phyloP scores from a whole-genome alignment of 2,113 vertebrate species.

The Nestor notabilis region DNA sequence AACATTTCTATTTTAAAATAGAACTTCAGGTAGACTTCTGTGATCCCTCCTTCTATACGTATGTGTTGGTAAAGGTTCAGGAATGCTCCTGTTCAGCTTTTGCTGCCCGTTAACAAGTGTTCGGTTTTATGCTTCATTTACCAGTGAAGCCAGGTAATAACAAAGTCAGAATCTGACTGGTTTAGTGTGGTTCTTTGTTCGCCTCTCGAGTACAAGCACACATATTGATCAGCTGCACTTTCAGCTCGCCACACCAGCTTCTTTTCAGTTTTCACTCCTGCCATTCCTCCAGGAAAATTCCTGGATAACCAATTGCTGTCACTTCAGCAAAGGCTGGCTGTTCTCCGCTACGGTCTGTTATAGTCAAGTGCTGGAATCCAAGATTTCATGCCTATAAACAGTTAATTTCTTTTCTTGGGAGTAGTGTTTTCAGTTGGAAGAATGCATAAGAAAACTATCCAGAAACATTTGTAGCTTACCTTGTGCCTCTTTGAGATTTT shows the following conservation, averaged over 20 bases:
- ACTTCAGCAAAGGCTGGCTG: not conserved
- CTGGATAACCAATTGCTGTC: not conserved
- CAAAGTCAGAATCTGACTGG: not conserved
- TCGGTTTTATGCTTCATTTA: not conserved
- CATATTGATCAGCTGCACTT: not conserved
- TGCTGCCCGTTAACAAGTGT: not conserved
- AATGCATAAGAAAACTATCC: not conserved
- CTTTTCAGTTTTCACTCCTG: not conserved
- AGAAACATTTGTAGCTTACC: not conserved
- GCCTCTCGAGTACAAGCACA: not conserved
- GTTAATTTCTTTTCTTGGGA: not conserved
- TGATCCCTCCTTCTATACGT: not conserved
- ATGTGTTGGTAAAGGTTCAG: not conserved
- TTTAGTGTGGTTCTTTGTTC: not conserved
- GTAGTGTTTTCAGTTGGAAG: not conserved
- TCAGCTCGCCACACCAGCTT: not conserved
- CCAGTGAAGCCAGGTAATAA: not conserved
- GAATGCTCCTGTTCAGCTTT: not conserved
- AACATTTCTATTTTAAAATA: not conserved
- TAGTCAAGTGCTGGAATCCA: not conserved
- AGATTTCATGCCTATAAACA: not conserved
- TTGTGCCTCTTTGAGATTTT: not conserved
- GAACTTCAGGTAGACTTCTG: not conserved
- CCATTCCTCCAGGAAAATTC: not conserved
- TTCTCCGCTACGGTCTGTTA: not conserved